Evolutionary conservation across 1,140 invertebrate genomes (phyloP), one percentile per base, ranked within the genome.

Genomic region (Drosophila bipectinata): DNA sequence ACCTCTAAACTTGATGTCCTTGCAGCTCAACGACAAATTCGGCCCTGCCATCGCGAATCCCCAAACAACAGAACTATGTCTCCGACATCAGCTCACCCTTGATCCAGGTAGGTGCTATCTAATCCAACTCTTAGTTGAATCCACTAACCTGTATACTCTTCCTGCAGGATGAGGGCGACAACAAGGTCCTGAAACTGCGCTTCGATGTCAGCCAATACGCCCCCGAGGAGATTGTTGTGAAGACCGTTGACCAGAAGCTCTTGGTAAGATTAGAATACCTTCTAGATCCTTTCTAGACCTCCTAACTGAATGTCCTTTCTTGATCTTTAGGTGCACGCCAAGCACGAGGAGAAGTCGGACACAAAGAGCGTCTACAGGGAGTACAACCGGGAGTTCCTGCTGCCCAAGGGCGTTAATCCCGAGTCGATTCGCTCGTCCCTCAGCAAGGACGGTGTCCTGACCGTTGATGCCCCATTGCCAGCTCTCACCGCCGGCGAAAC

Each of bases 161-260:
- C 56, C 24, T 62, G 47, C 95, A 96, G 85, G 96, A 98, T 72
- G 96, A 97, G 91, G 97, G 97, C 21, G 96, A 97, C 83, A 96
- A 95, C 93, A 98, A 98, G 92, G 95, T 95, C 88, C 93, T 98
- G 39, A 98, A 98, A 91, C 94, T 98, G 14, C 94, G 97, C 87
- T 99, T 98, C 92, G 98, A 99, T 90, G 97, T 98, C 49, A 98
- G 96, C 90, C 97, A 98, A 92, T 98, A 98, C 92, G 95, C 96
- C 49, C 97, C 97, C 9, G 97, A 98, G 91, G 97, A 99, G 93
- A 98, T 99, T 91, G 96, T 98, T 79, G 97, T 99, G 56, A 98
- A 98, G 93, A 98, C 97, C 72, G 97, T 98, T 54, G 97, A 98
- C 93, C 98, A 98, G 92, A 98, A 98, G 94, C 94, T 98, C 75